Evolutionary conservation across 2,113 vertebrate species (phyloP), one percentile per base, ranked within the genome.

Genomic region (Rana temporaria): DNA sequence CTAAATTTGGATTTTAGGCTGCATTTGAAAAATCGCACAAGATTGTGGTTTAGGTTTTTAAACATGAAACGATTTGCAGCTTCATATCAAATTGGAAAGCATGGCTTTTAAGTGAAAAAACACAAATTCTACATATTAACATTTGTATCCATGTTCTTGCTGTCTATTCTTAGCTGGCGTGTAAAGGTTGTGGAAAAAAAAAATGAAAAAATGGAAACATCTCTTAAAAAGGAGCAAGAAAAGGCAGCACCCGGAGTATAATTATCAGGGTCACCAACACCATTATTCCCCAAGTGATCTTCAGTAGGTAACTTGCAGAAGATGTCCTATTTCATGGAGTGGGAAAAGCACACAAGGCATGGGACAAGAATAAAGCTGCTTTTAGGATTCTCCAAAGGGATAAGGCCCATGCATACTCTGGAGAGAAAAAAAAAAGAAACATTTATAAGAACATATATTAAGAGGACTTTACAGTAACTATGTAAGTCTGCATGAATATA

Each of bases 361-460:
- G 66, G 9, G 34, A 53, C 57, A 53, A 64, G 60, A 81, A 81
- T 52, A 63, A 34, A 64, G 22, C 57, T 73, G 64, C 79, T 73
- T 71, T 81, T 81, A 81, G 42, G 79, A 81, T 22, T 81, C 69
- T 81, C 79, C 79, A 81, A 81, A 81, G 8, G 79, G 69, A 20
- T 81, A 81, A 81, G 79, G 57, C 69, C 79, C 79, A 20, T 81
- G 79, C 67, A 81, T 59, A 72, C 68, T 71, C 79, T 81, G 68
- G 17, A 72, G 55, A 42, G 55, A 34, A 30, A 76, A 19, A 63
- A 62, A 20, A 32, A 32, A 0, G 62, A 5, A 9, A 42, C 38
- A 30, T 30, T 30, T 42, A 42, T 42, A 6, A 42, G 38, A 42
- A 42, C 6, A 42, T 42, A 42, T 3, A 30, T 30, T 30, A 30